These are phyloP conservation scores for Galeopterus variegatus DNA, from an alignment of 2,113 vertebrate species.

Conservation along the genomic window DNA sequence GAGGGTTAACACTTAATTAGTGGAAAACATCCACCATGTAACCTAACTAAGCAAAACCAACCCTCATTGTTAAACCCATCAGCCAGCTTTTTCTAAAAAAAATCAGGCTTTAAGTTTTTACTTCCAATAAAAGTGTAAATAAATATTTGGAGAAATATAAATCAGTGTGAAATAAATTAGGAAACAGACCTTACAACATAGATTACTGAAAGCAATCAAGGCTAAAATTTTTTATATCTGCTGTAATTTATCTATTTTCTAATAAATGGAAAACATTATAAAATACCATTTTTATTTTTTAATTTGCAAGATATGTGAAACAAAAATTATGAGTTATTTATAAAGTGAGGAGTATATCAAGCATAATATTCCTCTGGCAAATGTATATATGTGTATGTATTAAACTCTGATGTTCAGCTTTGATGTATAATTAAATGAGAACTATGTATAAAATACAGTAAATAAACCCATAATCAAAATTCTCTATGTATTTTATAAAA, in stretches of 20 bases:
- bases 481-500: neutral
- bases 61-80: conserved; percentile 11
- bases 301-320: neutral
- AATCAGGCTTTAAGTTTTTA: neutral
- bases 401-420: neutral
- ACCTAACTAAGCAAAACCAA: conserved; percentile 45
- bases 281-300: conserved; percentile 47
- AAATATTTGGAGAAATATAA: conserved; percentile 49
- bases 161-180: conserved; percentile 21
- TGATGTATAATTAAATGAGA: conserved; percentile 33
- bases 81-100: neutral
- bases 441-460: neutral
- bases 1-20: neutral
- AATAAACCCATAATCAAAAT: conserved; percentile 5
- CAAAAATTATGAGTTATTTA: conserved; percentile 41
- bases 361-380: neutral
- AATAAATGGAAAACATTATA: conserved; percentile 6
- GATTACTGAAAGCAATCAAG: conserved; percentile 35
- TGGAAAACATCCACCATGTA: neutral
- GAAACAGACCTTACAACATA: neutral
- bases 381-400: neutral
- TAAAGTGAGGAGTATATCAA: neutral
- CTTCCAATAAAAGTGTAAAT: neutral
- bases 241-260: conserved; percentile 23
- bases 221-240: neutral